Conservation (phyloP, 2,888 invertebrate species). For the Drosophila stalkeri region DNA sequence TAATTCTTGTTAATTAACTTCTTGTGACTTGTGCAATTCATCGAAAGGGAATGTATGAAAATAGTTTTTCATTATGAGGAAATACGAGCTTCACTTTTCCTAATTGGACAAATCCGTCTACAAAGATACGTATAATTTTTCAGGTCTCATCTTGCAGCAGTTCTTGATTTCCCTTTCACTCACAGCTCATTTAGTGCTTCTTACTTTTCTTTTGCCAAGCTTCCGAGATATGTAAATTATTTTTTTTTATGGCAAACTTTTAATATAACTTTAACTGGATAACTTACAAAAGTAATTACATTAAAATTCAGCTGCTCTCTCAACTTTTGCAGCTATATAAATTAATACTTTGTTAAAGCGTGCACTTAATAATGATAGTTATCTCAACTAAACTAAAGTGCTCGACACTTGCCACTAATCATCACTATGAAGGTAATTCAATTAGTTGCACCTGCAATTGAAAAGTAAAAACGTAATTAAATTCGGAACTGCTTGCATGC, state of each 20-base stretch:
- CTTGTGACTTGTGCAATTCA: no score
- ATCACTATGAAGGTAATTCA: conserved; percentile 10
- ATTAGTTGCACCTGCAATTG: conserved; percentile 19
- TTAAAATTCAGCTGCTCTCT: neutral
- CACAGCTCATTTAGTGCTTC: neutral
- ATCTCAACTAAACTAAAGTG: neutral
- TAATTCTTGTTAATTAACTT: neutral
- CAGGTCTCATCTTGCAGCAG: neutral
- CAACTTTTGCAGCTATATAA: neutral
- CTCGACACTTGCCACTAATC: neutral
- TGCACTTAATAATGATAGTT: conserved; percentile 1
- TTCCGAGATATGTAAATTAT: neutral
- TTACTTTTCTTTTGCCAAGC: neutral
- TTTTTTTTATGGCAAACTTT: neutral
- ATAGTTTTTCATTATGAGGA: neutral
- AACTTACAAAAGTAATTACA: neutral
- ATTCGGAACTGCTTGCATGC: conserved; percentile 23
- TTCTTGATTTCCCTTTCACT: neutral
- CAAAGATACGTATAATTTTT: neutral
- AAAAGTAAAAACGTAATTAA: conserved; percentile 44
- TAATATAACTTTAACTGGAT: neutral
- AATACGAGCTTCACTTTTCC: neutral
- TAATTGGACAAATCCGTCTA: neutral
- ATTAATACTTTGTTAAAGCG: neutral
- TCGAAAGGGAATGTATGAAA: neutral